These are phyloP conservation scores for Idaea dimidiata DNA, from an alignment of 2,888 invertebrate species.

Conservation along the genomic window DNA sequence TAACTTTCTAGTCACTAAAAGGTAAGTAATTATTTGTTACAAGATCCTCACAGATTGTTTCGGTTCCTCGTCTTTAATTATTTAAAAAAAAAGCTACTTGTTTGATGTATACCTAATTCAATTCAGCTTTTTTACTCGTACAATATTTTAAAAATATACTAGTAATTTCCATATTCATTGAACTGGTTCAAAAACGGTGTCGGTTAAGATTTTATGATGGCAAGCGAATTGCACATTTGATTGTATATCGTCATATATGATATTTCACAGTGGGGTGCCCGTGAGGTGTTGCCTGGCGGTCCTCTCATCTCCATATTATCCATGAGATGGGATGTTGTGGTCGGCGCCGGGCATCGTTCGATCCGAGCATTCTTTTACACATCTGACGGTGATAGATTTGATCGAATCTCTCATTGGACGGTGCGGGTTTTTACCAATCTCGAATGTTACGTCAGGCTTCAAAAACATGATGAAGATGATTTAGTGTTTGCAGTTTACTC, in stretches of 20 bases:
- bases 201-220: constrained; percentile 32
- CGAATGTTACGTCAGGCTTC: constrained; percentile 27
- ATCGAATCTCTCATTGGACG: constrained; percentile 69
- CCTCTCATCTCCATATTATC: constrained; percentile 57
- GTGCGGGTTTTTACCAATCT: constrained; percentile 57
- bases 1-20: too few species aligned
- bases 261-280: constrained; percentile 52
- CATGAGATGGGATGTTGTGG: constrained; percentile 36
- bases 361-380: constrained; percentile 69
- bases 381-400: constrained; percentile 77
- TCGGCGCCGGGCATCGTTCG: constrained; percentile 46
- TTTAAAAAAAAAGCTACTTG: background rate
- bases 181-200: constrained; percentile 24
- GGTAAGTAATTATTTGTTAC: too few species aligned
- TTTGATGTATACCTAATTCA: background rate
- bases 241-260: constrained; percentile 53
- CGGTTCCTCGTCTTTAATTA: too few species aligned
- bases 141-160: background rate
- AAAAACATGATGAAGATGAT: constrained; percentile 50
- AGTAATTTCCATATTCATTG: constrained; percentile 3
- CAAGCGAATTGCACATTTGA: constrained; percentile 51
- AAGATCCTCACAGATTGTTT: too few species aligned
- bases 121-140: background rate
- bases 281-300: constrained; percentile 52
- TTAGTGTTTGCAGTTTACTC: constrained; percentile 58